Evolutionary conservation across 2,797 vertebrate species (phyloP).

Genomic region (Hydrocynus forskahlii): DNA sequence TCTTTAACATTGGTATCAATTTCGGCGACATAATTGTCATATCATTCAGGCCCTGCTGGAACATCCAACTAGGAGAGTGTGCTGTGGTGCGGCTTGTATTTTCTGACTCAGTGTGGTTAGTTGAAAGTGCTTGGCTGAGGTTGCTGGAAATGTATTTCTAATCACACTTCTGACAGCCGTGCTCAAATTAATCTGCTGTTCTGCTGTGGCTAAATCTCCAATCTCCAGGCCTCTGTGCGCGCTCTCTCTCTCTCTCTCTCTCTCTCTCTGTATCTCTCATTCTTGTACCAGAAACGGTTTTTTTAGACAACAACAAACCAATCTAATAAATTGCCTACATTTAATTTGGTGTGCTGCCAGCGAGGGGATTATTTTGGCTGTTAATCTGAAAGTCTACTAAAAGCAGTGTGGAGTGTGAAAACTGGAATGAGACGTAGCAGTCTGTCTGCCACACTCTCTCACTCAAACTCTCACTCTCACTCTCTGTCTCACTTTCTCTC

Average conservation of each 20-base stretch:
- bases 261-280: not conserved
- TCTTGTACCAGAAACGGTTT: not conserved
- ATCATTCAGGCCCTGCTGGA: too few species aligned
- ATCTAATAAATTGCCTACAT: conserved; percentile 54
- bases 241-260: not conserved
- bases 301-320: conserved; percentile 42
- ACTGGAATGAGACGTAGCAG: not conserved
- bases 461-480: not conserved
- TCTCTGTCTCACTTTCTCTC: not conserved
- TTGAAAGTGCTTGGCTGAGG: not conserved
- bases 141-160: conserved; percentile 38
- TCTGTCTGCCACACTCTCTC: not conserved
- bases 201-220: conserved; percentile 39
- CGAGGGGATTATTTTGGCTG: conserved; percentile 43
- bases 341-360: conserved; percentile 48
- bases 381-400: conserved; percentile 46
- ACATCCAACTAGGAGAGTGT: not conserved
- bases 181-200: conserved; percentile 41
- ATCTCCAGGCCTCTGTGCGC: conserved; percentile 3
- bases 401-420: conserved; percentile 23
- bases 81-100: conserved; percentile 16
- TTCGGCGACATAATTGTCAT: too few species aligned
- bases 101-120: not conserved
- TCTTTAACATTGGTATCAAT: too few species aligned
- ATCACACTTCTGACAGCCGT: conserved; percentile 42